phyloP scores from a whole-genome alignment of 2,888 invertebrate species.

The Arrhopalites spinosus region DNA sequence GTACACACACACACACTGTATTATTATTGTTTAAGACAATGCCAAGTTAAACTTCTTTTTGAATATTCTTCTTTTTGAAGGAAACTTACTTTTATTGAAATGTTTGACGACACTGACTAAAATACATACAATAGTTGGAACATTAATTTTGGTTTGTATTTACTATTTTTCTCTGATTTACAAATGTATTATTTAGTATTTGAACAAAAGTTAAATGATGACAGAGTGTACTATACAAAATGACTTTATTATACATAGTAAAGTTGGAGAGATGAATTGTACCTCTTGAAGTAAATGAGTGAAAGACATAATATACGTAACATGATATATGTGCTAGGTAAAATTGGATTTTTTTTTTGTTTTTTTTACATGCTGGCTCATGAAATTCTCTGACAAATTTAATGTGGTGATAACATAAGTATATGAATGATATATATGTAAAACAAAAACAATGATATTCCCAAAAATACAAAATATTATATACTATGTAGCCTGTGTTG shows the following conservation, averaged over 20 bases:
- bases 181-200: too few relatives aligned
- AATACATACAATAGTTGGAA: too few relatives aligned
- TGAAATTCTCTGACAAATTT: neutral
- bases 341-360: neutral
- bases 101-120: too few relatives aligned
- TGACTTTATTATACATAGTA: neutral
- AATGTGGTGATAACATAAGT: neutral
- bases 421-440: neutral
- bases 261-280: too few relatives aligned
- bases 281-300: too few relatives aligned
- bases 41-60: too few relatives aligned
- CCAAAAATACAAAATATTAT: neutral
- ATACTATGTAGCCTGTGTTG: too few relatives aligned
- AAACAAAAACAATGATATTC: neutral
- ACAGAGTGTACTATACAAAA: conserved; percentile 3
- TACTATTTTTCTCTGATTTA: too few relatives aligned
- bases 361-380: conserved; percentile 35
- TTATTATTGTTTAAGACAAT: neutral
- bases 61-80: neutral
- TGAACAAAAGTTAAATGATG: neutral
- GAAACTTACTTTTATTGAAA: too few relatives aligned
- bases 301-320: neutral
- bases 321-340: neutral
- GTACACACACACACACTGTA: neutral
- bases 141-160: too few relatives aligned